Base-by-base conservation (phyloP, 2,113 vertebrate genomes). In the Ictalurus furcatus region DNA sequence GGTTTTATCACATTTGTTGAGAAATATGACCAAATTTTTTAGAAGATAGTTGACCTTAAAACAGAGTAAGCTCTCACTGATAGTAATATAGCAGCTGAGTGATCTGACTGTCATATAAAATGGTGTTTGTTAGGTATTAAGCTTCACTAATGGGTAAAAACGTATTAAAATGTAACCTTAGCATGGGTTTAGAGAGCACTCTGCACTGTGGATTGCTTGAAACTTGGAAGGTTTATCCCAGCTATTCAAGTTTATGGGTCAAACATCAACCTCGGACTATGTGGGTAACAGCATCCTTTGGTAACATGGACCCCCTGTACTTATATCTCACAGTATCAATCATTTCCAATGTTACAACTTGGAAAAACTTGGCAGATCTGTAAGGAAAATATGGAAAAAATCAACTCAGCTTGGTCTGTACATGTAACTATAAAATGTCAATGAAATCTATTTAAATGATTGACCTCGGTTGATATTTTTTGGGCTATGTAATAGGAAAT, bases 331-430 rank as follows among this genome's bases (percentile, higher is more conserved):
- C 86, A 87, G 88, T 91, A 89, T 91, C 91, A 92, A 89, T 37
- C 87, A 88, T 90, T 91, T 85, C 65, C 91, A 78, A 48, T 71
- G 44, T 78, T 67, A 52, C 56, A 85, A 78, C 40, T 74, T 88
- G 80, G 67, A 82, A 48, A 88, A 88, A 59, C 37, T 76, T 88
- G 73, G 52, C 30, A 88, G 37, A 40, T 48, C n/a, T 88, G 71
- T 67, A 30, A 88, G 89, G 90, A 89, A 93, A 91, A 88, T 90
- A 88, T 91, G 92, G 92, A 94, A 94, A 94, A 93, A 91, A 90
- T 92, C 90, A 90, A 93, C 90, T 91, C 88, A 84, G 54, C 76
- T 85, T 87, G 81, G 90, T 80, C 56, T 88, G 87, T 37, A 83
- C 40, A 90, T 84, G 67, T 89, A 61, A 89, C 81, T 88, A 87